phyloP scores from a whole-genome alignment of 1,140 invertebrate genomes.

The Psix sp. region DNA sequence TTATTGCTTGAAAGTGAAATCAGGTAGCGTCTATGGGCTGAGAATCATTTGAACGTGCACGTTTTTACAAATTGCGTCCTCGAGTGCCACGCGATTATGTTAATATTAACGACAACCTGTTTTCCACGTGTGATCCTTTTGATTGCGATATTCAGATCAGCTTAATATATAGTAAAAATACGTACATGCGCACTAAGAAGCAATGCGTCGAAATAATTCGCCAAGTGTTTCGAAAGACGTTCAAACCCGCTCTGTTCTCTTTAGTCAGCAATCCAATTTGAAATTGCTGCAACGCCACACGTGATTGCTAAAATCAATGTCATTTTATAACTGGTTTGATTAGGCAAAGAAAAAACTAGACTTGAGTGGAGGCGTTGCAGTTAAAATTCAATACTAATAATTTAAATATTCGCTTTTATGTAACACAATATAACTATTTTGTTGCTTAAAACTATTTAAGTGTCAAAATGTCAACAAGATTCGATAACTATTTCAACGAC shows the following conservation, averaged over 20 bases:
- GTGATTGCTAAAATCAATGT: constrained; percentile 16
- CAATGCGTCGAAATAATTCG: constrained; percentile 29
- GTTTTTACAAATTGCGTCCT: constrained; percentile 11
- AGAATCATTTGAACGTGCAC: too few relatives aligned
- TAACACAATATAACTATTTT: too few relatives aligned
- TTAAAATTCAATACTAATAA: constrained; percentile 8
- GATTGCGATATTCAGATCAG: constrained; percentile 12
- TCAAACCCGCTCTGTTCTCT: not conserved
- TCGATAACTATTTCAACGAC: not conserved
- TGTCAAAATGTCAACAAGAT: too few relatives aligned
- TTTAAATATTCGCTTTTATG: too few relatives aligned
- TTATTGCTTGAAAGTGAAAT: too few relatives aligned
- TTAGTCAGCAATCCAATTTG: constrained; percentile 1
- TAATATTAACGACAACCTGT: constrained; percentile 26
- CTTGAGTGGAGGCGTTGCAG: constrained; percentile 8
- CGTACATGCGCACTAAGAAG: not conserved
- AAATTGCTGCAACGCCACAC: constrained; percentile 16
- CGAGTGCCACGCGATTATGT: constrained; percentile 32
- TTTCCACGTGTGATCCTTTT: constrained; percentile 32
- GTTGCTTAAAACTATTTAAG: too few relatives aligned
- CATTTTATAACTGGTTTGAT: constrained; percentile 14
- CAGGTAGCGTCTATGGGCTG: too few relatives aligned
- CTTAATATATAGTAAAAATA: constrained; percentile 9
- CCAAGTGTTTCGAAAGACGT: constrained; percentile 23
- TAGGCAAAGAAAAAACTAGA: constrained; percentile 19